Percentiles rank a stretch among this genome's conserved stretches.
Conservation (phyloP, 1,140 invertebrate species). For the Idris sp. region DNA sequence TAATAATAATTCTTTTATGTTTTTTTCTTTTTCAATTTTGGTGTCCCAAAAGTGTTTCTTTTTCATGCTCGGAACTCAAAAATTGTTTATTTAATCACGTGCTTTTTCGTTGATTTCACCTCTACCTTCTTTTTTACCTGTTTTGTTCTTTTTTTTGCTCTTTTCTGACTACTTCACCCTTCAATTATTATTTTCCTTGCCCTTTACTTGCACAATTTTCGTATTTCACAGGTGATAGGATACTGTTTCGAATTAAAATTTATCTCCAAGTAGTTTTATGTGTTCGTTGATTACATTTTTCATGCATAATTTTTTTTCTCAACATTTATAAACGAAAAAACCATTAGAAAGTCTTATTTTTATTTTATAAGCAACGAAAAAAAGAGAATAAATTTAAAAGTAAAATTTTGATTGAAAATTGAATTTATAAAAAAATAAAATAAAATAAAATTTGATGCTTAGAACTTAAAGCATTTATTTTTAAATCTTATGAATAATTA, state of each 20-base stretch:
- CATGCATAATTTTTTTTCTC: constrained; percentile 11
- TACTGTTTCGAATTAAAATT: constrained; percentile 27
- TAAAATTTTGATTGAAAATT: too few relatives aligned
- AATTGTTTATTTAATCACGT: constrained; percentile 46
- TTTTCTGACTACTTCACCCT: constrained; percentile 1
- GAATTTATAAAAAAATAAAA: too few relatives aligned
- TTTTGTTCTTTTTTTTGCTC: constrained; percentile 4
- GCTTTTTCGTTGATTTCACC: constrained; percentile 28
- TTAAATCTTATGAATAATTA: constrained; percentile 34
- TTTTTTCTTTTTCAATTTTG: too few relatives aligned
- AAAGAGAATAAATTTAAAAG: too few relatives aligned
- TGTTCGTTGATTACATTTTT: too few relatives aligned
- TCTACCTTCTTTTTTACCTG: background rate
- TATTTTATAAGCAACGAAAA: too few relatives aligned
- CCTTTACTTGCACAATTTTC: constrained; percentile 20
- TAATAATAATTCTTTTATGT: too few relatives aligned
- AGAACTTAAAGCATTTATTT: constrained; percentile 27
- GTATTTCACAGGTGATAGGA: constrained; percentile 36
- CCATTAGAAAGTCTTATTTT: constrained; percentile 1
- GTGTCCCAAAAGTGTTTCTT: too few relatives aligned
- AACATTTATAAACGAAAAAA: constrained; percentile 4
- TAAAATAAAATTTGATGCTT: too few relatives aligned
- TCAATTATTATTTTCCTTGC: background rate
- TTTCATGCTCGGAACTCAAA: too few relatives aligned
- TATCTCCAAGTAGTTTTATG: too few relatives aligned